Base-by-base conservation (phyloP, 2,113 vertebrate species). In the Tichodroma muraria region DNA sequence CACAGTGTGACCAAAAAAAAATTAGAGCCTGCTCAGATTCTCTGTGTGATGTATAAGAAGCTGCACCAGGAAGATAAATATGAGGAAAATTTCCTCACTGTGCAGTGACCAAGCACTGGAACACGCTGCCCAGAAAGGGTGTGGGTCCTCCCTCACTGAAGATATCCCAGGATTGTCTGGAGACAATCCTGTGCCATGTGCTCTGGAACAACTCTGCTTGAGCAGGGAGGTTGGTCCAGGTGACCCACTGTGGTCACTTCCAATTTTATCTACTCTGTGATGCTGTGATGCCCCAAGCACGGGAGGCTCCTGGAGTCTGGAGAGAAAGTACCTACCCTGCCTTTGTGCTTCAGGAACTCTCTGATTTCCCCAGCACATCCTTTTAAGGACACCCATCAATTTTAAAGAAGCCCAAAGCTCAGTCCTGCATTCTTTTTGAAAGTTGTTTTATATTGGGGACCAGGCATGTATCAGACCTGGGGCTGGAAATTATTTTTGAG, bases 401-500 rank as follows among this genome's bases (percentile, higher is more conserved):
- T 56, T 76, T 27, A 76, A 87, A 81, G 50, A 57, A 64, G 59
- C 37, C 37, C 81, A 80, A 81, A 81, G 9, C 65, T 79, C 16
- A 2, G 33, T 16, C 73, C 47, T 66, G 8, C 4, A 1, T 68
- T 68, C 52, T 71, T 93, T 92, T 64, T 68, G 17, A 25, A 85
- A 72, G 66, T 31, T n/a, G 9, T 93, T 92, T 72, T n/a, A 44
- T 49, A 44, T 38, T 18, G 37, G 63, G 22, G 53, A 87, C 24
- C 2, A 14, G 77, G 53, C 65, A 49, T 8, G 28, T 71, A 88
- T 52, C 83, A 90, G 89, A 90, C 78, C 33, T 85, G 80, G 40
- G 76, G 77, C 73, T 84, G 80, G 66, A 50, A 93, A 87, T 89
- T 45, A 72, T 27, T 94, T 87, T 19, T 68, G 66, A 91, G 66